phyloP scores from a whole-genome alignment of 2,113 vertebrate species.

The Phocoena phocoena region DNA sequence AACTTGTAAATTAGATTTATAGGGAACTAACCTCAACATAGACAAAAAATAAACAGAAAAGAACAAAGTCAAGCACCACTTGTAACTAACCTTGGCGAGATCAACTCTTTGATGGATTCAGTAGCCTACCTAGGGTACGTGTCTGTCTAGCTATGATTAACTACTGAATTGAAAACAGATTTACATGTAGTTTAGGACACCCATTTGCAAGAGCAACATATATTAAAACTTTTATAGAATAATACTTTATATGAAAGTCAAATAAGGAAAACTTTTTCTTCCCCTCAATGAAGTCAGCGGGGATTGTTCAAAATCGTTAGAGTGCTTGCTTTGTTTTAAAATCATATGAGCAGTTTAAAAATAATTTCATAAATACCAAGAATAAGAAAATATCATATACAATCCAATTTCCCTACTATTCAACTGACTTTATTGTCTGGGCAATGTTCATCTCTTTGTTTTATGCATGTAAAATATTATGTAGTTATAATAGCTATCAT shows the following conservation, averaged over 20 bases:
- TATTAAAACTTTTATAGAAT: conserved; percentile 24
- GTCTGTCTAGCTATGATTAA: conserved; percentile 49
- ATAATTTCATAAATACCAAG: background rate
- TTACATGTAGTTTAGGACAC: conserved; percentile 7
- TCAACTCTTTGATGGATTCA: conserved; percentile 54
- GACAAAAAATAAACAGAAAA: background rate
- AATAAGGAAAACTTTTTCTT: background rate
- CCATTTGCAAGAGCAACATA: conserved; percentile 41
- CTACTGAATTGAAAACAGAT: conserved; percentile 34
- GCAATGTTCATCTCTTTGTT: background rate
- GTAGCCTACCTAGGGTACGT: background rate
- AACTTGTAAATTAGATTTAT: conserved; percentile 22
- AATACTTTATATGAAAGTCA: conserved; percentile 20
- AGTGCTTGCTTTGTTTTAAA: background rate
- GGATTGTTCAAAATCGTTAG: background rate
- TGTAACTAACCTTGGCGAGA: conserved; percentile 53
- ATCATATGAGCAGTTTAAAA: background rate
- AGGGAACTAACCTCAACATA: background rate
- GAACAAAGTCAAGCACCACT: background rate
- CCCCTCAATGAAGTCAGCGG: background rate
- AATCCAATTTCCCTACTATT: background rate
- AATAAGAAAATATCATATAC: background rate
- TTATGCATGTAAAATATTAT: background rate
- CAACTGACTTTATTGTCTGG: background rate
- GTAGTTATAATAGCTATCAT: background rate